Percentiles rank a stretch among this genome's conserved stretches.
phyloP scores from a whole-genome alignment of 2,113 vertebrate species.

The Pitta sordida region DNA sequence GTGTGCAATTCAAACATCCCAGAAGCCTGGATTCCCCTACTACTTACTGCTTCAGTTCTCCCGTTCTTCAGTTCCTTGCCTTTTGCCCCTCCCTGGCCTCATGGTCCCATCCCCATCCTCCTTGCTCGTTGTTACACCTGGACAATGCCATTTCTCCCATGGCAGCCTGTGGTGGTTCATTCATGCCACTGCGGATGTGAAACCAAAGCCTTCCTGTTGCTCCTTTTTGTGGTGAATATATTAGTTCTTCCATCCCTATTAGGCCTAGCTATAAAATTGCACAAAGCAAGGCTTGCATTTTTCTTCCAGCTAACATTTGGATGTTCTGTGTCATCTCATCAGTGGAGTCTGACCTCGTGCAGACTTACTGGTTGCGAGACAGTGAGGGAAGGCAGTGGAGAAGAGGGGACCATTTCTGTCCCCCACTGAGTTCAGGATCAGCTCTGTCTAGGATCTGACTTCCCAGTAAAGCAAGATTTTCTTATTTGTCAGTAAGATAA shows the following conservation, averaged over 20 bases:
- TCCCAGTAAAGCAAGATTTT: not conserved
- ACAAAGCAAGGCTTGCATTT: not conserved
- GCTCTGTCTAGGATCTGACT: not conserved
- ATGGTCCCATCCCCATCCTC: not conserved
- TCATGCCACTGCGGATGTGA: not conserved
- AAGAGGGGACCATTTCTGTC: rapidly evolving
- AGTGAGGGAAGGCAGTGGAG: not conserved
- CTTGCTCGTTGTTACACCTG: rapidly evolving
- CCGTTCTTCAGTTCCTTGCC: not conserved
- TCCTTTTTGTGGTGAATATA: not conserved
- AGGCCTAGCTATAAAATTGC: not conserved
- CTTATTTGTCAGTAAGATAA: not conserved
- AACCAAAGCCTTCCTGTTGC: rapidly evolving
- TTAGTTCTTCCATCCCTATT: not conserved
- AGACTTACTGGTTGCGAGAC: not conserved
- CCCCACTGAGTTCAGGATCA: rapidly evolving
- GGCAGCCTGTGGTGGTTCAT: not conserved
- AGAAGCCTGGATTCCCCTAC: not conserved
- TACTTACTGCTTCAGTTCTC: not conserved
- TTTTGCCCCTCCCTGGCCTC: rapidly evolving
- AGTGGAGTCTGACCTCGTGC: not conserved
- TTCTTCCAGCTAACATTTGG: not conserved
- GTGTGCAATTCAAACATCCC: not conserved
- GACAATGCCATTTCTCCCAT: rapidly evolving
- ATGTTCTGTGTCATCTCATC: not conserved